These are phyloP conservation scores for Ylistrum balloti DNA, from an alignment of 1,140 invertebrate species.

Conservation along the genomic window DNA sequence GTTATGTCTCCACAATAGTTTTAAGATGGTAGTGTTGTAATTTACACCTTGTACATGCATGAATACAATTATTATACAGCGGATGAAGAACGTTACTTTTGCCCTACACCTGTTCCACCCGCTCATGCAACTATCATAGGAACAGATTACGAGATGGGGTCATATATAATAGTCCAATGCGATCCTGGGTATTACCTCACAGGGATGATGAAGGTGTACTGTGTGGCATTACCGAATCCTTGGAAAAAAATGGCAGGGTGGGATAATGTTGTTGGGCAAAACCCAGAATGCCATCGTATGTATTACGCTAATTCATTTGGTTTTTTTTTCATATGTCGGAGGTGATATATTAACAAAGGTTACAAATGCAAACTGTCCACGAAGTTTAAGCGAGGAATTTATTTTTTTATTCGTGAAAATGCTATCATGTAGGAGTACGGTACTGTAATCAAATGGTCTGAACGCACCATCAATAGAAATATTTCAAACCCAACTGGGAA, in stretches of 20 bases:
- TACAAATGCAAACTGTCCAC: neutral
- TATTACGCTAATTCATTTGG: neutral
- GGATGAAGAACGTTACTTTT: neutral
- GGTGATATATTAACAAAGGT: neutral
- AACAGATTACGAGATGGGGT: neutral
- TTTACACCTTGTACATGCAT: neutral
- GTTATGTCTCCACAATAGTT: too few species aligned
- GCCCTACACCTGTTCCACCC: neutral
- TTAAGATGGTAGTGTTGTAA: too few species aligned
- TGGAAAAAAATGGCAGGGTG: neutral
- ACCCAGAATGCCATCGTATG: neutral
- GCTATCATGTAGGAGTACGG: too few species aligned
- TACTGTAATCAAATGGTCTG: too few species aligned
- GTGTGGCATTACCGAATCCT: neutral
- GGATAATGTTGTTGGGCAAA: constrained; percentile 9
- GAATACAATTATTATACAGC: neutral
- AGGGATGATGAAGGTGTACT: neutral
- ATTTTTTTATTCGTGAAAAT: too few species aligned
- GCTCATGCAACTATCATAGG: neutral
- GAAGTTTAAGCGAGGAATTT: too few species aligned
- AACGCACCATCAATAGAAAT: too few species aligned
- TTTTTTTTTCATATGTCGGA: too few species aligned
- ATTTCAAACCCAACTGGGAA: too few species aligned
- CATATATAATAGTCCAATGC: constrained; percentile 4
- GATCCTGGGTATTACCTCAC: neutral